Conservation (phyloP, 23 tunicate genomes). For the Ascidia mentula region DNA sequence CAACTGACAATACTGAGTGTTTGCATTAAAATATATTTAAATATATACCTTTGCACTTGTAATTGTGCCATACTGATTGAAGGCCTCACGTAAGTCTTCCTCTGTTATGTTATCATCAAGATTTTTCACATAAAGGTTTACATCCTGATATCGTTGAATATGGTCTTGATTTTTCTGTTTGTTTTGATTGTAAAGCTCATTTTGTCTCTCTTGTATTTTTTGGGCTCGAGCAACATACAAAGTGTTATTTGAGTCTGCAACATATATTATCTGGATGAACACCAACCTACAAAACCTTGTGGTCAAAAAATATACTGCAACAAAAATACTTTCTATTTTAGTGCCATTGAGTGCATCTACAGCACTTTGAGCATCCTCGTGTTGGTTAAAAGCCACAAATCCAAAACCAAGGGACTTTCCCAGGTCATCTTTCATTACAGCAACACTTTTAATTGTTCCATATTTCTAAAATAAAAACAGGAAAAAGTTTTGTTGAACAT, state of each 20-base stretch:
- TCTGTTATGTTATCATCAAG: slow-evolving; percentile 95
- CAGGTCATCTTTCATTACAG: slow-evolving; percentile 69
- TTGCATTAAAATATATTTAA: neutral
- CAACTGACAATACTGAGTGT: neutral
- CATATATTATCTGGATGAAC: no score
- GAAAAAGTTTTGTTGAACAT: no score
- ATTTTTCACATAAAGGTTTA: slow-evolving; percentile 96
- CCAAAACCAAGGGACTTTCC: slow-evolving; percentile 91
- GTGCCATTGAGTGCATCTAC: slow-evolving; percentile 70
- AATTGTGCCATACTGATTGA: slow-evolving; percentile 86
- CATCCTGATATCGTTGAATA: slow-evolving; percentile 87
- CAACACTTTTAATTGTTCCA: slow-evolving; percentile 71
- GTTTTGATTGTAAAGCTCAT: slow-evolving; percentile 72
- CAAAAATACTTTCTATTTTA: slow-evolving; percentile 58
- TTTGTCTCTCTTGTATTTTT: slow-evolving; percentile 90
- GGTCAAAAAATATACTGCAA: neutral
- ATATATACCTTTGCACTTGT: slow-evolving; percentile 84
- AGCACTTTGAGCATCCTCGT: slow-evolving; percentile 91
- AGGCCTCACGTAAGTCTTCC: slow-evolving; percentile 86
- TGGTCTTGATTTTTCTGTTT: slow-evolving; percentile 94
- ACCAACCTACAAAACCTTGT: neutral
- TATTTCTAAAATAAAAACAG: slow-evolving; percentile 20
- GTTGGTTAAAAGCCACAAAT: slow-evolving; percentile 84
- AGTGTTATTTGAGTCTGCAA: slow-evolving; percentile 9
- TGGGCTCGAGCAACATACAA: slow-evolving; percentile 98